phyloP scores from a whole-genome alignment of 2,113 vertebrate species.

The Thomomys bottae region DNA sequence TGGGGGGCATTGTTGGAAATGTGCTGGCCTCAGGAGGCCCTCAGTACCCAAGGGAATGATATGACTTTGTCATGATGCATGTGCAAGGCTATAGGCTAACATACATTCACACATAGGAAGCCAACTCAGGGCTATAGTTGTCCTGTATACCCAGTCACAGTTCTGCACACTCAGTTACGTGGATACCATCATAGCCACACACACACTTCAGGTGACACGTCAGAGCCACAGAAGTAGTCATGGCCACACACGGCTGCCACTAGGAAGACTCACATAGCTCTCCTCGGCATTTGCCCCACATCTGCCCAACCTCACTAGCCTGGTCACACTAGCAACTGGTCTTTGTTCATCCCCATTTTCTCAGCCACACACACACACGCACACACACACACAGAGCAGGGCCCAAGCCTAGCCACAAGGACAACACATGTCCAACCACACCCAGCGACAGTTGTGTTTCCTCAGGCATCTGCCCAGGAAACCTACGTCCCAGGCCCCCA shows the following conservation, averaged over 20 bases:
- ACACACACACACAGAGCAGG: not conserved
- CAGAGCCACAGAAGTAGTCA: not conserved
- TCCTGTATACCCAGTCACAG: not conserved
- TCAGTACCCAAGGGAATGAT: not conserved
- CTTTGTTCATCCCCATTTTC: not conserved
- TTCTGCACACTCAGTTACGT: not conserved
- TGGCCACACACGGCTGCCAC: not conserved
- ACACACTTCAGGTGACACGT: not conserved
- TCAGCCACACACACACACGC: not conserved
- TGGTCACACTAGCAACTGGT: not conserved
- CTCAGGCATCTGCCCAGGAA: not conserved
- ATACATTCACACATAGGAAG: not conserved
- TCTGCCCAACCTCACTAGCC: not conserved
- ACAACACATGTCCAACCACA: not conserved
- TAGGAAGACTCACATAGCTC: not conserved
- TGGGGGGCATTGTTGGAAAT: not conserved
- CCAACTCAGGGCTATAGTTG: not conserved
- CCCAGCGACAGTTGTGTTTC: not conserved
- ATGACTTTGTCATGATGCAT: not conserved
- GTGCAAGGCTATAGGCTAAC: not conserved
- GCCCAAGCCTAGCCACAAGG: not conserved
- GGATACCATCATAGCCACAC: not conserved
- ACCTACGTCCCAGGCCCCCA: not conserved
- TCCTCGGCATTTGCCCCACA: not conserved
- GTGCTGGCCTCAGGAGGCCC: constrained; percentile 45